Percentiles rank a stretch among this genome's conserved stretches.
Conservation (phyloP, 2,797 vertebrate genomes). For the Heteromormyrus szaboi region DNA sequence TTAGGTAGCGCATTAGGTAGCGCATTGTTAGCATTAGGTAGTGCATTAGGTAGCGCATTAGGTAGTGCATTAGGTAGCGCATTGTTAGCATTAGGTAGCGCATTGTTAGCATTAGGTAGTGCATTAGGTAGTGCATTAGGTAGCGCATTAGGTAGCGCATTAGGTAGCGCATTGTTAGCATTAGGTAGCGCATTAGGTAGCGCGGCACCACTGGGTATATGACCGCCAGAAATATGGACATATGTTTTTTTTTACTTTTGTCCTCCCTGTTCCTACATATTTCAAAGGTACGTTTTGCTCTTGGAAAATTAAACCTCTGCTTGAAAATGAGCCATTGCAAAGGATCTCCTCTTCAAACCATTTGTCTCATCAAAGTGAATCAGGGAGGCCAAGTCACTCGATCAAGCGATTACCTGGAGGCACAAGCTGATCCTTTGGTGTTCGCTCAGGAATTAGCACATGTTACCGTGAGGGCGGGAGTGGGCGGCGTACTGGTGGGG, state of each 20-base stretch:
- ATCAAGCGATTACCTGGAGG: not conserved
- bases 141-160: too few species aligned
- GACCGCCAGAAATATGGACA: not conserved
- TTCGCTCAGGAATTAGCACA: not conserved
- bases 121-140: too few species aligned
- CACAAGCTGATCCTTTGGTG: not conserved
- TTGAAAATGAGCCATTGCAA: not conserved
- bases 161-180: too few species aligned
- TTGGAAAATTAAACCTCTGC: constrained; percentile 5
- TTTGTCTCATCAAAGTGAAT: not conserved
- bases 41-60: too few species aligned
- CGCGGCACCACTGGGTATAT: not conserved
- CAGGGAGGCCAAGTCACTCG: not conserved
- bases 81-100: too few species aligned
- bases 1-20: too few species aligned
- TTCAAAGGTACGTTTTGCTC: not conserved
- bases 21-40: too few species aligned
- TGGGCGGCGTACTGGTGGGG: not conserved
- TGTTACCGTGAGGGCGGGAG: not conserved
- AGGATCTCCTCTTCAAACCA: not conserved
- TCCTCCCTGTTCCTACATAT: not conserved
- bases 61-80: too few species aligned
- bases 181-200: not conserved
- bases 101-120: too few species aligned
- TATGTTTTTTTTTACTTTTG: not conserved